Conservation (phyloP, 2,888 invertebrate species). For the Cheilosia soror region DNA sequence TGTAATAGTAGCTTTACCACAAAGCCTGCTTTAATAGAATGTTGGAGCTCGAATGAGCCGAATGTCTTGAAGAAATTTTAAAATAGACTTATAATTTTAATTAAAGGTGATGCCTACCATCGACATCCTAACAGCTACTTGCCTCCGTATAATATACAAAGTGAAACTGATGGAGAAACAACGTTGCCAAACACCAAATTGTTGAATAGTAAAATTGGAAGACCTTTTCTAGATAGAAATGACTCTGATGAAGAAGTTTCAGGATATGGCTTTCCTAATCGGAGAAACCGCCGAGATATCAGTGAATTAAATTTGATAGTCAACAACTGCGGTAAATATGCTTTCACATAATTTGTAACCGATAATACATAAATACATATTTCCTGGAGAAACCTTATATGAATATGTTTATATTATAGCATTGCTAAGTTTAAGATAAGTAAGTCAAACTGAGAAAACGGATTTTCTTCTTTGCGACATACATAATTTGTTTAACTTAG, state of each 20-base stretch:
- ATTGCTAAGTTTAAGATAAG: no score
- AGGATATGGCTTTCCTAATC: slow-evolving; percentile 84
- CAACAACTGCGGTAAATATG: slow-evolving; percentile 76
- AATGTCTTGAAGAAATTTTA: background rate
- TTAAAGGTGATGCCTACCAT: slow-evolving; percentile 88
- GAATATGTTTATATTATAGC: no score
- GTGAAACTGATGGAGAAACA: slow-evolving; percentile 87
- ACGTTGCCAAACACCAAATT: slow-evolving; percentile 77
- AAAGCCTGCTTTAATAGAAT: no score
- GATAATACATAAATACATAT: no score
- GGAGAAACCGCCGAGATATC: slow-evolving; percentile 82
- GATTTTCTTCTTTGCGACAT: no score
- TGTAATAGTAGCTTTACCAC: no score
- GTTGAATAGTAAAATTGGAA: slow-evolving; percentile 76
- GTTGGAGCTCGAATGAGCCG: no score
- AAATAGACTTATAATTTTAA: slow-evolving; percentile 1
- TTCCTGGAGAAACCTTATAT: no score
- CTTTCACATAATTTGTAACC: no score
- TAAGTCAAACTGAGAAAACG: no score
- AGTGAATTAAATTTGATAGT: slow-evolving; percentile 76
- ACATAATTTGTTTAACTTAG: no score
- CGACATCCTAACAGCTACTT: slow-evolving; percentile 94
- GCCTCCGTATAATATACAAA: slow-evolving; percentile 88
- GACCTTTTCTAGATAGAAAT: slow-evolving; percentile 77
- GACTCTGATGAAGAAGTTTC: slow-evolving; percentile 84